Base-by-base conservation (phyloP, 1,140 invertebrate species). In the Acarapis woodi region DNA sequence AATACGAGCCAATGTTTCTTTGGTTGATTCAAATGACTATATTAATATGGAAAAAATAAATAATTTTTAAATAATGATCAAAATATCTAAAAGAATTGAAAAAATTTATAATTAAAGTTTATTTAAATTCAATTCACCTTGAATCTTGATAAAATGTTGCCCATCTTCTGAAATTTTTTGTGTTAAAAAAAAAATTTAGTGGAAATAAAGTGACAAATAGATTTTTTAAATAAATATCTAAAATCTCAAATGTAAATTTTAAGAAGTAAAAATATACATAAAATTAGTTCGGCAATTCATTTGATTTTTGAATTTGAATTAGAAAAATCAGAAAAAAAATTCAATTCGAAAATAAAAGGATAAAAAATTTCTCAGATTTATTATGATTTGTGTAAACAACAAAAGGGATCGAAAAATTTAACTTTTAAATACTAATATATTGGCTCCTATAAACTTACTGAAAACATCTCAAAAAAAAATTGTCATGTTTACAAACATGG, bases 1-100 rank as follows among this genome's bases (percentile, higher is more conserved):
- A 42, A 82, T 58, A 31, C 63, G 59, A 48, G 78, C 75, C 28
- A 85, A 42, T 16, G 47, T 55, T 42, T 75, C 55, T 48, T 73
- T 69, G 36, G 65, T 63, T 18, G 31, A 14, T 9, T 6, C 6
- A 8, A 8, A 8, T 15, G 8, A 8, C 31, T 32, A 32, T 8
- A 26, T 8, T 8, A 26, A 26, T 8, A n/a, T 26, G n/a, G n/a
- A 26, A 6, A n/a, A 8, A 8, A 26, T 6, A 26, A 26, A 26
- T n/a, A n/a, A n/a, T n/a, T 28, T 28, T 28, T 28, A 9, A 28
- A 28, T 9, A 28, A 14, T 9, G 25, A 14, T 28, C 25, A 28
- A 28, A 28, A 28, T 9, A 14, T 28, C 8, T 8, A 14, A 28
- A 28, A 8, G 25, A 9, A 8, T 9, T 8, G 8, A 28, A 28